phyloP scores from a whole-genome alignment of 2,888 invertebrate species.

The Eurois occulta region DNA sequence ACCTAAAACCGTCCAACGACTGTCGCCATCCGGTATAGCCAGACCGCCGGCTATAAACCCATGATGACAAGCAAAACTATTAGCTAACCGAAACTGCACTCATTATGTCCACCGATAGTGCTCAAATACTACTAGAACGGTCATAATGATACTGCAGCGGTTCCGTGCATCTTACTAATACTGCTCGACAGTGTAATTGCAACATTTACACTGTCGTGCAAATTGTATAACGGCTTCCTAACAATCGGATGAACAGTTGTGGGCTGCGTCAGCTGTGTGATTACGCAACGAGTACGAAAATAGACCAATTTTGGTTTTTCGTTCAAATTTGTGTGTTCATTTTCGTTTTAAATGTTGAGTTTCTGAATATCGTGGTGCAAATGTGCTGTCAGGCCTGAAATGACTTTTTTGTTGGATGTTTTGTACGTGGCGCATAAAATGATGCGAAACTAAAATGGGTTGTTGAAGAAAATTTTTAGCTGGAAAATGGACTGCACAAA shows the following conservation, averaged over 20 bases:
- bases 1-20: constrained; percentile 15
- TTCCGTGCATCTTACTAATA: constrained; percentile 63
- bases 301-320: constrained; percentile 67
- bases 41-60: constrained; percentile 50
- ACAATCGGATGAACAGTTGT: constrained; percentile 64
- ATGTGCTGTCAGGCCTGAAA: constrained; percentile 58
- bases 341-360: constrained; percentile 59
- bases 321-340: constrained; percentile 61
- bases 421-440: constrained; percentile 37
- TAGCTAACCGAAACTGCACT: constrained; percentile 56
- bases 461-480: constrained; percentile 30
- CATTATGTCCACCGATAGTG: constrained; percentile 46
- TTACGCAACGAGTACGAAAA: constrained; percentile 57
- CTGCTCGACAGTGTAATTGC: constrained; percentile 63
- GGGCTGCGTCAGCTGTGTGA: constrained; percentile 64
- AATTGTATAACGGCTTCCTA: constrained; percentile 63
- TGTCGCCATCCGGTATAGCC: constrained; percentile 40
- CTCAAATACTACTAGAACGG: constrained; percentile 49
- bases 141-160: constrained; percentile 48
- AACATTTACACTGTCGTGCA: constrained; percentile 67
- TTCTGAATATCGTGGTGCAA: constrained; percentile 51
- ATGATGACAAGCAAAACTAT: constrained; percentile 58
- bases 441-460: constrained; percentile 43
- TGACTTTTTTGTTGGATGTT: constrained; percentile 51
- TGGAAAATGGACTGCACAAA: constrained; percentile 21